Conservation (phyloP, 2,888 invertebrate species). For the Eupithecia exiguata region DNA sequence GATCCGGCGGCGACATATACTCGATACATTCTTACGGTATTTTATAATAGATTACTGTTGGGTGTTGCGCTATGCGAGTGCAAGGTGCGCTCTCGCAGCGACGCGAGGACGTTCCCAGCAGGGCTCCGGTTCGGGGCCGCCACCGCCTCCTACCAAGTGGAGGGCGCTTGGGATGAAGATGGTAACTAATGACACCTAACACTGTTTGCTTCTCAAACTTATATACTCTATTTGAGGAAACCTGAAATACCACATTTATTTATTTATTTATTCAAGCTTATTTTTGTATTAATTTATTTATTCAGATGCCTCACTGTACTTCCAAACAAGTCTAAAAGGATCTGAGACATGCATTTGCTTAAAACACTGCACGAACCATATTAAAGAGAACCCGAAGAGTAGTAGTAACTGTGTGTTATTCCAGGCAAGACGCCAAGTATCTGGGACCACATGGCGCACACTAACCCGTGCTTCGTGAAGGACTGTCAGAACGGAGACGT, state of each 20-base stretch:
- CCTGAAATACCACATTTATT: background rate
- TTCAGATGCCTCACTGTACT: background rate
- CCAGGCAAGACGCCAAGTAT: slow-evolving; percentile 82
- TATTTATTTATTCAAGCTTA: too few relatives aligned
- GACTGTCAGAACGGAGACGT: slow-evolving; percentile 83
- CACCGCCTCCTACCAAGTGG: slow-evolving; percentile 79
- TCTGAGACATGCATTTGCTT: background rate
- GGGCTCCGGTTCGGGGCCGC: slow-evolving; percentile 59
- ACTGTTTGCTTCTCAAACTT: background rate
- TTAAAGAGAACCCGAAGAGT: background rate
- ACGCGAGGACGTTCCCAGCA: slow-evolving; percentile 53
- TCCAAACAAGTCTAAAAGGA: background rate
- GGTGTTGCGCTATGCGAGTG: slow-evolving; percentile 20
- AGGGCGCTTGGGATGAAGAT: slow-evolving; percentile 80
- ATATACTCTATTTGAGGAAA: background rate
- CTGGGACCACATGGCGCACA: slow-evolving; percentile 85
- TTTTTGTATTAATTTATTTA: too few relatives aligned
- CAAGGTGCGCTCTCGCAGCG: slow-evolving; percentile 29
- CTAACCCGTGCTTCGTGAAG: slow-evolving; percentile 69
- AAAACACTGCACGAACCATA: background rate
- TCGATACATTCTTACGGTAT: too few relatives aligned
- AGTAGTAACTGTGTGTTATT: slow-evolving; percentile 22
- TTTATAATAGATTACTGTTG: slow-evolving; percentile 19
- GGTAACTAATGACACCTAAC: slow-evolving; percentile 56
- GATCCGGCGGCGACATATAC: too few relatives aligned